phyloP scores from a whole-genome alignment of 2,888 invertebrate genomes.

The Catocala sponsa region DNA sequence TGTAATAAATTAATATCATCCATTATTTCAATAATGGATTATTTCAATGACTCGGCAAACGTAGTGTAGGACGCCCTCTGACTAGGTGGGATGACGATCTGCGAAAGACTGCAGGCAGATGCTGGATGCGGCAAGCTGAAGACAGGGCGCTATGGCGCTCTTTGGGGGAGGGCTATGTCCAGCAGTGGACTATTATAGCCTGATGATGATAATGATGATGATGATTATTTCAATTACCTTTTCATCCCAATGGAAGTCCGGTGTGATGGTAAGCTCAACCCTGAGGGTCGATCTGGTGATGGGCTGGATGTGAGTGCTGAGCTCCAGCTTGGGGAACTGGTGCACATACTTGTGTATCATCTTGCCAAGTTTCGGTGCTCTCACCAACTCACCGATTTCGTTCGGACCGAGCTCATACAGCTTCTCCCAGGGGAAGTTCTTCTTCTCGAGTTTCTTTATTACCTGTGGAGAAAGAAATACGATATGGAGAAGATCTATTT shows the following conservation, averaged over 20 bases:
- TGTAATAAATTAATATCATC: no score
- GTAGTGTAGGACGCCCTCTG: no score
- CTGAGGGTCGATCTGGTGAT: slow-evolving; percentile 97
- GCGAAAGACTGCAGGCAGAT: no score
- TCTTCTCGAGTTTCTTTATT: slow-evolving; percentile 99
- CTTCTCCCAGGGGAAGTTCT: slow-evolving; percentile 97
- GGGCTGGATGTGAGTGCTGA: slow-evolving; percentile 99
- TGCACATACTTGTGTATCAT: slow-evolving; percentile 98
- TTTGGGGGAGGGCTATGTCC: no score
- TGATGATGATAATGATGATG: no score
- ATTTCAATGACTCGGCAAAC: no score
- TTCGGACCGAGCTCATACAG: slow-evolving; percentile 98
- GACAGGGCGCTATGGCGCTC: no score
- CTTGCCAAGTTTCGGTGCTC: slow-evolving; percentile 96
- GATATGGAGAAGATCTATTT: neutral
- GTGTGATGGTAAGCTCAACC: slow-evolving; percentile 98
- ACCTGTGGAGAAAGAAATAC: slow-evolving; percentile 58
- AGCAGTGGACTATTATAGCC: no score
- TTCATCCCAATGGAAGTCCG: slow-evolving; percentile 99
- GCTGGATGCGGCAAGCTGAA: no score
- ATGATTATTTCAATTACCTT: slow-evolving; percentile 92
- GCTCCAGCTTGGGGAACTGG: slow-evolving; percentile 98
- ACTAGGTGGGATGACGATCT: no score
- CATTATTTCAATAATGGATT: no score
- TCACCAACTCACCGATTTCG: slow-evolving; percentile 97